Percentiles rank a stretch among this genome's conserved stretches.
Evolutionary conservation across 1,140 invertebrate genomes (phyloP).

Genomic region (Triops longicaudatus): DNA sequence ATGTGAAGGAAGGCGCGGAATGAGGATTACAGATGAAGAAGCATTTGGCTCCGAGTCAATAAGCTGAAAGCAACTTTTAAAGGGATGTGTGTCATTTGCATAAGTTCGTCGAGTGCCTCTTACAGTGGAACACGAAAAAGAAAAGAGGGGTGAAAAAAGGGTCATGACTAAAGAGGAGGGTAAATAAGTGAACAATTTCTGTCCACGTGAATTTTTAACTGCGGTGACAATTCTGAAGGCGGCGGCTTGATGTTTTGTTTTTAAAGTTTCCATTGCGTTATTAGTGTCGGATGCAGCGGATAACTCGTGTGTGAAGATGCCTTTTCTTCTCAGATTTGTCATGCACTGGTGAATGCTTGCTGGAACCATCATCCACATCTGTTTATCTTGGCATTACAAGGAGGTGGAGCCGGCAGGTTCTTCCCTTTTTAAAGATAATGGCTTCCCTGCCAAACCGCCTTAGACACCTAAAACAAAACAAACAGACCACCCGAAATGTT

Average conservation of each 20-base stretch:
- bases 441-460: neutral
- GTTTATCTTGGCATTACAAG: conserved; percentile 15
- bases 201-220: too few species aligned
- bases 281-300: neutral
- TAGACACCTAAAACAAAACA: neutral
- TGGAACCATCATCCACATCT: neutral
- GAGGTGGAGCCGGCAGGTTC: neutral
- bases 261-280: neutral
- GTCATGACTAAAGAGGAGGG: neutral
- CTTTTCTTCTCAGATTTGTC: neutral
- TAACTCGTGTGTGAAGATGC: neutral
- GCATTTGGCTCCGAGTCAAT: conserved; percentile 14
- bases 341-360: neutral
- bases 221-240: too few species aligned
- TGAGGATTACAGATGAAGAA: conserved; percentile 15
- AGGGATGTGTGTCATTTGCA: neutral
- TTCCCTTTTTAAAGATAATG: neutral
- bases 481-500: too few species aligned
- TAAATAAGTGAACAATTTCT: too few species aligned
- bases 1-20: neutral
- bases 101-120: neutral
- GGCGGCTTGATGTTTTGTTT: neutral
- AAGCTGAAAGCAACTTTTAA: conserved; percentile 12
- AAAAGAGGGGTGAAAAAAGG: too few species aligned
- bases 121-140: neutral